These are phyloP conservation scores for Pleuronectes platessa DNA, from an alignment of 2,113 vertebrate genomes.

Conservation along the genomic window DNA sequence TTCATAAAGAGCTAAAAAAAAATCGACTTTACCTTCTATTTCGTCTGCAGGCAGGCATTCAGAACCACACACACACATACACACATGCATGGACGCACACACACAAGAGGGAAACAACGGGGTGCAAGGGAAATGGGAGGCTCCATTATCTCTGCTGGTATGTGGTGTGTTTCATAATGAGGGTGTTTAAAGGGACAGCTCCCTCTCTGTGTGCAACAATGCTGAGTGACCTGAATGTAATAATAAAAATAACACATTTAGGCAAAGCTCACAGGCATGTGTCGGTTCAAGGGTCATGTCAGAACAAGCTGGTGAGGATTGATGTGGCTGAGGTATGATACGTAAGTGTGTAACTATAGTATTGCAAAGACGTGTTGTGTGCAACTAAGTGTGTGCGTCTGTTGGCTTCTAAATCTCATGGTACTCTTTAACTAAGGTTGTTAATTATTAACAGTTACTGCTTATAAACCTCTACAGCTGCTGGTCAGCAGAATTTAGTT, in stretches of 20 bases:
- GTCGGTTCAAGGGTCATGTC: not conserved
- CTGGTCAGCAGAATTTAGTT: not conserved
- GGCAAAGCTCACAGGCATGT: not conserved
- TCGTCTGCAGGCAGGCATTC: not conserved
- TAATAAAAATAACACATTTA: constrained; percentile 4
- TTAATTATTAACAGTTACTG: not conserved
- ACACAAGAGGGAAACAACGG: not conserved
- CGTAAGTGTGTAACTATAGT: no score
- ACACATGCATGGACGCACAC: not conserved
- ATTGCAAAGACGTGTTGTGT: no score
- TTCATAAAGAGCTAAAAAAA: not conserved
- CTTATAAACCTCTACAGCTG: not conserved
- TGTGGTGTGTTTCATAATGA: constrained; percentile 35
- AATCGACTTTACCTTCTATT: no score
- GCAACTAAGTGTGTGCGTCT: not conserved
- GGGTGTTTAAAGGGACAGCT: constrained; percentile 43
- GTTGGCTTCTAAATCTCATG: no score
- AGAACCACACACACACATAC: not conserved
- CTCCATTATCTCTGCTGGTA: not conserved
- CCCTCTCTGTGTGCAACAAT: not conserved
- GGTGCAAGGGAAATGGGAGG: constrained; percentile 17
- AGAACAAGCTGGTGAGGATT: not conserved
- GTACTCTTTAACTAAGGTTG: not conserved
- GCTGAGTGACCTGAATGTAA: not conserved
- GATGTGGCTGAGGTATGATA: no score